Percentiles rank a stretch among this genome's conserved stretches.
phyloP scores from a whole-genome alignment of 2,797 vertebrate genomes.

The Cichlasoma orientale region DNA sequence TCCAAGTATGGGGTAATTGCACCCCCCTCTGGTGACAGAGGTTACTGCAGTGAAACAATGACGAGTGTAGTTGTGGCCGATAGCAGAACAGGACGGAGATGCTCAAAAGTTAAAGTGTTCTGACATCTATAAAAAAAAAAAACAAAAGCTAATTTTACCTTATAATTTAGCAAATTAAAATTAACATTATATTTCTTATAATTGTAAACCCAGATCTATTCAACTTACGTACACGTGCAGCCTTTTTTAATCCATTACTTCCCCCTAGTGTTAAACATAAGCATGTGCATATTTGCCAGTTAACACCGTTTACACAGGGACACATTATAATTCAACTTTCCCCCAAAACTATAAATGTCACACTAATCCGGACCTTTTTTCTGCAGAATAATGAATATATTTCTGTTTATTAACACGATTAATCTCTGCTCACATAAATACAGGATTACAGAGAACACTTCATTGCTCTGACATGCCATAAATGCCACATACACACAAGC shows the following conservation, averaged over 20 bases:
- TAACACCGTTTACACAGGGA: background rate
- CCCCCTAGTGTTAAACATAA: conserved; percentile 64
- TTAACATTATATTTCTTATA: background rate
- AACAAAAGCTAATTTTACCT: background rate
- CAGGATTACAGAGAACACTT: no score
- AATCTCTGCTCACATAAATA: no score
- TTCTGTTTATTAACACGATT: background rate
- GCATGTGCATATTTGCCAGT: conserved; percentile 15
- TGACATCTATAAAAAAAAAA: background rate
- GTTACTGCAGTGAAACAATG: background rate
- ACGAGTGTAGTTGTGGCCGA: background rate
- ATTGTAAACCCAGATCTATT: background rate
- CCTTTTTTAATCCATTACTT: conserved; percentile 44
- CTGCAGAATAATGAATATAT: background rate
- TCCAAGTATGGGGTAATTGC: conserved; percentile 58
- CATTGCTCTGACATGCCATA: background rate
- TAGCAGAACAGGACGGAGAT: background rate
- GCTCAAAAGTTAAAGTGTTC: background rate
- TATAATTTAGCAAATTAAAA: background rate
- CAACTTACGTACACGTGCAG: background rate
- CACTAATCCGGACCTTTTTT: no score
- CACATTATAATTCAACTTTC: background rate
- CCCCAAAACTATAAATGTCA: no score
- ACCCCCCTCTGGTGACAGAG: conserved; percentile 70
- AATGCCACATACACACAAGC: background rate